Conservation (phyloP, 1,140 invertebrate genomes). For the Gryon sp. region DNA sequence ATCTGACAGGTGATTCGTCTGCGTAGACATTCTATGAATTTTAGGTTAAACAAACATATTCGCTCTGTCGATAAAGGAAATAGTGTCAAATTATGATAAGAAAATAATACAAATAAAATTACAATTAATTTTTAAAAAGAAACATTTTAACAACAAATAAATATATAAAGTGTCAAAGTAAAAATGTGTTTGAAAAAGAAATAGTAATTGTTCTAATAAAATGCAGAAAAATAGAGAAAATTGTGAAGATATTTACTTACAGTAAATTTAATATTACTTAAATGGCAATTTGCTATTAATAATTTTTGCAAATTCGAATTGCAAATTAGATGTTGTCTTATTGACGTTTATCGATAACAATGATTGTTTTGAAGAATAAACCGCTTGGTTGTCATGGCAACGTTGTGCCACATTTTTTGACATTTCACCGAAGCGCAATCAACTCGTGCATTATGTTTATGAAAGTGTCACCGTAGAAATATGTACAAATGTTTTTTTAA, state of each 20-base stretch:
- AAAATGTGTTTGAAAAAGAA: too few relatives aligned
- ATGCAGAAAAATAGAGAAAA: too few relatives aligned
- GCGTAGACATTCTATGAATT: conserved; percentile 14
- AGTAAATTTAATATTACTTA: too few relatives aligned
- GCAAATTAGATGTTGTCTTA: not conserved
- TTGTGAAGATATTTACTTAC: too few relatives aligned
- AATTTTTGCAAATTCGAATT: too few relatives aligned
- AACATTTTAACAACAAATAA: too few relatives aligned
- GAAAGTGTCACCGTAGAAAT: conserved; percentile 1
- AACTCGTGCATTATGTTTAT: conserved; percentile 9
- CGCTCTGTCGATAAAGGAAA: conserved; percentile 30
- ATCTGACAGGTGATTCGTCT: not conserved
- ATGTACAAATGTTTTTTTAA: conserved; percentile 20
- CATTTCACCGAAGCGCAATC: conserved; percentile 27
- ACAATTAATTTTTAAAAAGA: not conserved
- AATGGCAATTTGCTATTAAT: too few relatives aligned
- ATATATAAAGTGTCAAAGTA: too few relatives aligned
- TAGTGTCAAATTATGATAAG: conserved; percentile 2
- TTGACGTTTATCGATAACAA: conserved; percentile 29
- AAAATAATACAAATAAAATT: not conserved
- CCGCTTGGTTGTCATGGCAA: conserved; percentile 28
- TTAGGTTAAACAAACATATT: conserved; percentile 14
- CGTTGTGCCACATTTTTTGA: conserved; percentile 27
- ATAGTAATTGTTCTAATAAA: too few relatives aligned
- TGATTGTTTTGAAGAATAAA: conserved; percentile 29